Base-by-base conservation (phyloP, 2,113 vertebrate genomes). In the Polypterus bichir region DNA sequence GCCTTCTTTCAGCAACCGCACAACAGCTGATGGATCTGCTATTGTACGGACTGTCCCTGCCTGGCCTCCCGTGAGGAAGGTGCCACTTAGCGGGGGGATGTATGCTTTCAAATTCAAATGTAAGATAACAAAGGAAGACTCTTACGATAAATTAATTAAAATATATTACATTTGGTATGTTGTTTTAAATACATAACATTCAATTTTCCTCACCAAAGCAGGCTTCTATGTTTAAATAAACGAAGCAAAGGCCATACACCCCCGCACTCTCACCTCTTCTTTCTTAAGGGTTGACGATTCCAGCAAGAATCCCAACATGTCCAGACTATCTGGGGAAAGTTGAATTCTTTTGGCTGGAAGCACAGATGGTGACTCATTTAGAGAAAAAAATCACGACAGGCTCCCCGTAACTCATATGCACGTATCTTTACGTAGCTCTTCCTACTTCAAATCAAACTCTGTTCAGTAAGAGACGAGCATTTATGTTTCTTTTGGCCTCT, bases 1-100 rank as follows among this genome's bases (percentile, higher is more conserved):
- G 27, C 70, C 70, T 62, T 54, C 54, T 59, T 56, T 66, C 67
- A 69, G 66, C 47, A 51, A 46, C 56, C 69, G 46, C 63, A 49
- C 61, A 59, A 71, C 80, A 80, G 79, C 77, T 83, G 83, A 84
- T 76, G 76, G 73, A 68, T 59, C 10, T 68, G 73, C 61, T 60
- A 61, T 64, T 63, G 59, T 60, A 72, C 48, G 0, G 59, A 72
- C 46, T 44, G 68, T 70, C 69, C 54, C 66, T 60, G 61, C 0
- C 64, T 53, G 74, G 70, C 49, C 71, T 73, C 66, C 58, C 11
- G 58, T 9, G 46, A 53, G 69, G 82, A 74, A 65, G 60, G 67
- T 82, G 81, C 85, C 85, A 85, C 67, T 66, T 49, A n/a, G 5
- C 64, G 9, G 3, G 4, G 4, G 54, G 64, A 60, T 49, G 10